Percentiles rank a stretch among this genome's conserved stretches.
These are phyloP conservation scores for Oxyteleia sp. DNA, from an alignment of 2,888 invertebrate genomes.

Conservation along the genomic window DNA sequence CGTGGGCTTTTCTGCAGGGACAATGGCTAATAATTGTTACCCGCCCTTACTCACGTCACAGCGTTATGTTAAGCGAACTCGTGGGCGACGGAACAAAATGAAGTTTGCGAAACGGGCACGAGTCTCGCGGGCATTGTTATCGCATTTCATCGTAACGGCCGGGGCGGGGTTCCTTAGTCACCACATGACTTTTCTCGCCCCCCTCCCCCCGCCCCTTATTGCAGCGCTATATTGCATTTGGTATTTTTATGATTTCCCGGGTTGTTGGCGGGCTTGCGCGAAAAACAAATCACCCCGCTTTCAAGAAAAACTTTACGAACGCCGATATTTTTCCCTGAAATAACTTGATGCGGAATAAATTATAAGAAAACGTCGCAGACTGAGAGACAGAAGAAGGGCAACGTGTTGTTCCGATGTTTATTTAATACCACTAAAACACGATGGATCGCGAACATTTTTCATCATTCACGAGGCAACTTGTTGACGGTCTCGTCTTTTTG, in stretches of 20 bases:
- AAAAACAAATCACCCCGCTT: conserved; percentile 7
- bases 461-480: conserved; percentile 34
- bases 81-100: conserved; percentile 79
- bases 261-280: background rate
- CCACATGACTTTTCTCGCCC: conserved; percentile 50
- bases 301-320: background rate
- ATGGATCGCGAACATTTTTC: conserved; percentile 38
- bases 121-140: conserved; percentile 84
- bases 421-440: conserved; percentile 23
- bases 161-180: conserved; percentile 72
- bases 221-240: conserved; percentile 15
- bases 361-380: background rate
- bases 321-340: background rate
- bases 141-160: conserved; percentile 74
- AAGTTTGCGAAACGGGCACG: conserved; percentile 83
- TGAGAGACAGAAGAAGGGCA: background rate
- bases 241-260: conserved; percentile 23
- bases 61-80: conserved; percentile 71
- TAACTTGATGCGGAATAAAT: conserved; percentile 12
- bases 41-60: conserved; percentile 74
- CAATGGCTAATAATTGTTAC: conserved; percentile 86
- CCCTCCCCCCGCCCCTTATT: conserved; percentile 6
- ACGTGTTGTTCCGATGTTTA: conserved; percentile 27
- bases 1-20: conserved; percentile 81
- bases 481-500: conserved; percentile 8